Conservation (phyloP, 2,113 vertebrate genomes). For the Menidia beryllina region DNA sequence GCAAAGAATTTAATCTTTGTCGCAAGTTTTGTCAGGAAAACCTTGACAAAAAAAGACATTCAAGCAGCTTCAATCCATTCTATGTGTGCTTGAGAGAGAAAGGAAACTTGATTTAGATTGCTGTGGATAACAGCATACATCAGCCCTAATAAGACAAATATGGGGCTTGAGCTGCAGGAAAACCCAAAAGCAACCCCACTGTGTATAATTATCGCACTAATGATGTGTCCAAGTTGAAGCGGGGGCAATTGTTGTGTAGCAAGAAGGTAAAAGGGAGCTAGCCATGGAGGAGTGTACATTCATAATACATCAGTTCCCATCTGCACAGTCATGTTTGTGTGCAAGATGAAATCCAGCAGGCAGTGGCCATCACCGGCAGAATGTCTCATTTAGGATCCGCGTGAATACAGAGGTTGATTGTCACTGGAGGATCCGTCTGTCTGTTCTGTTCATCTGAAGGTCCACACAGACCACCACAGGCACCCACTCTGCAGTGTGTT, state of each 20-base stretch:
- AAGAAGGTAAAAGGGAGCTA: conserved; percentile 12
- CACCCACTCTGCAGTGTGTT: conserved; percentile 54
- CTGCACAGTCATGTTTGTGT: conserved; percentile 5
- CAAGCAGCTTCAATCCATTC: neutral
- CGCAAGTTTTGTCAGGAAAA: conserved; percentile 30
- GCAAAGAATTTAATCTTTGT: conserved; percentile 10
- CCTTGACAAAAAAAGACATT: conserved; percentile 15
- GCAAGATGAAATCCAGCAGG: conserved; percentile 31
- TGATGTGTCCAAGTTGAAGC: conserved; percentile 14
- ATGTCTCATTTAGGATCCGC: conserved; percentile 45
- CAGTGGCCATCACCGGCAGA: conserved; percentile 64
- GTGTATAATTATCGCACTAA: conserved; percentile 41
- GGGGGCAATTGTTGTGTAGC: conserved; percentile 2
- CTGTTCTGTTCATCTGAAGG: conserved; percentile 68
- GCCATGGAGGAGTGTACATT: conserved; percentile 33
- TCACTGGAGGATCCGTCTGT: conserved; percentile 60
- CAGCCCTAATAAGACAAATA: conserved; percentile 33
- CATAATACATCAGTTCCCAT: conserved; percentile 13
- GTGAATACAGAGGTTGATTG: conserved; percentile 62
- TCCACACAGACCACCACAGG: conserved; percentile 59
- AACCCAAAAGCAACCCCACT: conserved; percentile 15
- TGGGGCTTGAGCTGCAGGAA: conserved; percentile 45
- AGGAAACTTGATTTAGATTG: conserved; percentile 22
- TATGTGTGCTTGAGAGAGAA: conserved; percentile 7
- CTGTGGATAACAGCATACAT: conserved; percentile 9